phyloP scores from a whole-genome alignment of 2,888 invertebrate species.

The Anoncus sp. region DNA sequence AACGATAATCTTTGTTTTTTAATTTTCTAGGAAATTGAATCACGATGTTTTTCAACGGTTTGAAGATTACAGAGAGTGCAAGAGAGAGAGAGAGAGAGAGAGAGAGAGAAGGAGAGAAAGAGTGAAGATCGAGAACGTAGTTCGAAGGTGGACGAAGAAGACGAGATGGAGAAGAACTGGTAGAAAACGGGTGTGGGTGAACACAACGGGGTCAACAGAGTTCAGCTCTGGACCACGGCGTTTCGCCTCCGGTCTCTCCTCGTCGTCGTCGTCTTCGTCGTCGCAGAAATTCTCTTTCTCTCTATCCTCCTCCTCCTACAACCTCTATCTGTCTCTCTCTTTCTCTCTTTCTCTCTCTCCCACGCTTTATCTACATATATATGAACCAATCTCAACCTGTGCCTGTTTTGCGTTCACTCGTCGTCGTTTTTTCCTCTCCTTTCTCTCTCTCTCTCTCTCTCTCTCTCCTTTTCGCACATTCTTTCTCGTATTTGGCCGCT shows the following conservation, averaged over 20 bases:
- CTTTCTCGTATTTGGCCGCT: conserved; percentile 66
- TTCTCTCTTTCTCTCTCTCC: conserved; percentile 24
- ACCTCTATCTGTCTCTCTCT: conserved; percentile 22
- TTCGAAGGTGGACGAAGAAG: conserved; percentile 48
- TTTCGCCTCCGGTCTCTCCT: conserved; percentile 71
- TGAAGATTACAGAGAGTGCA: conserved; percentile 5
- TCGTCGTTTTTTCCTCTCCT: conserved; percentile 16
- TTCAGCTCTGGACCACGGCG: conserved; percentile 74
- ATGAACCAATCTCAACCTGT: conserved; percentile 48
- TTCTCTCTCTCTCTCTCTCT: too few species aligned
- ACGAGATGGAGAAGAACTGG: conserved; percentile 70
- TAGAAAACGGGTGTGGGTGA: conserved; percentile 77
- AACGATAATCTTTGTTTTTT: background rate
- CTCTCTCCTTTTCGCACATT: conserved; percentile 43
- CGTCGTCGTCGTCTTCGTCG: conserved; percentile 56
- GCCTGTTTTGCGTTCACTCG: conserved; percentile 27
- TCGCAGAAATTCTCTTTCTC: conserved; percentile 59
- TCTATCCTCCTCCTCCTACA: conserved; percentile 52
- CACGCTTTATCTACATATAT: conserved; percentile 9
- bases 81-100: conserved; percentile 29
- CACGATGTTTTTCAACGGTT: conserved; percentile 21
- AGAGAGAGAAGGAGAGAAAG: too few species aligned
- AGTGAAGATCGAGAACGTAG: conserved; percentile 39
- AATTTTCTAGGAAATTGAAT: conserved; percentile 19
- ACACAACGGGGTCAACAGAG: conserved; percentile 78